Percentiles rank a stretch among this genome's conserved stretches.
phyloP scores from a whole-genome alignment of 2,888 invertebrate genomes.

The Erebia epiphron region DNA sequence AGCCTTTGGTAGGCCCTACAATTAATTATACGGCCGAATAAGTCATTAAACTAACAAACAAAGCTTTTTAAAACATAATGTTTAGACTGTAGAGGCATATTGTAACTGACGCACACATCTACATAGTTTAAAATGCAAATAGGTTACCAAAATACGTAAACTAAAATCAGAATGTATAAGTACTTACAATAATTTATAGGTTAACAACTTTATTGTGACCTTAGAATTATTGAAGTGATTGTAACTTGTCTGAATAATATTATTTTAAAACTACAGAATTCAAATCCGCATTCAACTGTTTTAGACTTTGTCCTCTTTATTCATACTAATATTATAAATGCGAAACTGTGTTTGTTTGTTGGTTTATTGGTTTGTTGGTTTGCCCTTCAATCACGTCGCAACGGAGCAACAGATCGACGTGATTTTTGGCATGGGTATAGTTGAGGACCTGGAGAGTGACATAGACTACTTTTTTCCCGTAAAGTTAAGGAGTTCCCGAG shows the following conservation, averaged over 20 bases:
- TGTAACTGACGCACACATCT: background rate
- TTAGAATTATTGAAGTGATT: constrained; percentile 6
- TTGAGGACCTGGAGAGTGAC: no score
- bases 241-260: background rate
- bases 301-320: background rate
- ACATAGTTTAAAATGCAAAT: background rate
- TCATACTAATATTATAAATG: no score
- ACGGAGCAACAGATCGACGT: no score
- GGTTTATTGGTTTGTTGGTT: no score
- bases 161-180: background rate
- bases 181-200: background rate
- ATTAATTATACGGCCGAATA: no score
- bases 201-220: background rate
- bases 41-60: background rate
- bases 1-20: no score
- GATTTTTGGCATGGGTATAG: no score
- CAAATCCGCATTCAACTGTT: constrained; percentile 1
- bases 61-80: constrained; percentile 1
- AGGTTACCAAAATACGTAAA: background rate
- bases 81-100: background rate
- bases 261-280: background rate
- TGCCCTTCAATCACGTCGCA: no score
- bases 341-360: no score
- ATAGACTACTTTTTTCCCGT: no score
- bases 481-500: no score